These are phyloP conservation scores for Semnopithecus entellus DNA, from an alignment of 2,113 vertebrate species.

Conservation along the genomic window DNA sequence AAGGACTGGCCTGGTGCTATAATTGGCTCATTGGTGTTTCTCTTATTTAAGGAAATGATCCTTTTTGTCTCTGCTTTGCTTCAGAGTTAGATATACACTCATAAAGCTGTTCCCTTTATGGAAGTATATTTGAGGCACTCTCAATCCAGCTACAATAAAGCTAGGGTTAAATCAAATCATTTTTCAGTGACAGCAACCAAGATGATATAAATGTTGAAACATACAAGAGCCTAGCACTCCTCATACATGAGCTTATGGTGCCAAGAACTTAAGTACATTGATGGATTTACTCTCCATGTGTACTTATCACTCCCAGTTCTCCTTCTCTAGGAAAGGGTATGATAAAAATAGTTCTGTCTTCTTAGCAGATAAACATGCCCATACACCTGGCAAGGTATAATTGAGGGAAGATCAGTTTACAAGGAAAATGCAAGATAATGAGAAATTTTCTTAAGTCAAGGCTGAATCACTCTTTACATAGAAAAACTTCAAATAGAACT, in stretches of 20 bases:
- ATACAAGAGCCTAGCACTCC: neutral
- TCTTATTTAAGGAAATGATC: neutral
- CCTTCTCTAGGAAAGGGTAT: slow-evolving; percentile 54
- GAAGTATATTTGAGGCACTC: neutral
- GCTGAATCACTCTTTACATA: slow-evolving; percentile 78
- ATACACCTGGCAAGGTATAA: slow-evolving; percentile 75
- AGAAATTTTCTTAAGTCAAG: slow-evolving; percentile 70
- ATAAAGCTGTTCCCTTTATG: neutral
- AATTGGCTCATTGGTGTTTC: neutral
- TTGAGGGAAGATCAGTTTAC: slow-evolving; percentile 74
- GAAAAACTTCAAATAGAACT: slow-evolving; percentile 82
- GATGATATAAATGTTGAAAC: slow-evolving; percentile 33
- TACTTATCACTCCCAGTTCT: slow-evolving; percentile 47
- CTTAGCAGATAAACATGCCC: slow-evolving; percentile 68
- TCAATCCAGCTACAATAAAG: neutral
- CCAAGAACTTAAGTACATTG: neutral
- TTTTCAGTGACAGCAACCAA: neutral
- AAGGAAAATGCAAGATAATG: slow-evolving; percentile 61
- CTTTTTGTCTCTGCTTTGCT: neutral
- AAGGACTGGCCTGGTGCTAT: neutral
- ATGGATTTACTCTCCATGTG: neutral
- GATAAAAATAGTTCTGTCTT: slow-evolving; percentile 65
- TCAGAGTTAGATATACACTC: neutral
- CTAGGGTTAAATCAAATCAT: neutral
- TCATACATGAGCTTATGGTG: neutral